phyloP scores from a whole-genome alignment of 2,888 invertebrate species.

The Cryptocephalus moraei region DNA sequence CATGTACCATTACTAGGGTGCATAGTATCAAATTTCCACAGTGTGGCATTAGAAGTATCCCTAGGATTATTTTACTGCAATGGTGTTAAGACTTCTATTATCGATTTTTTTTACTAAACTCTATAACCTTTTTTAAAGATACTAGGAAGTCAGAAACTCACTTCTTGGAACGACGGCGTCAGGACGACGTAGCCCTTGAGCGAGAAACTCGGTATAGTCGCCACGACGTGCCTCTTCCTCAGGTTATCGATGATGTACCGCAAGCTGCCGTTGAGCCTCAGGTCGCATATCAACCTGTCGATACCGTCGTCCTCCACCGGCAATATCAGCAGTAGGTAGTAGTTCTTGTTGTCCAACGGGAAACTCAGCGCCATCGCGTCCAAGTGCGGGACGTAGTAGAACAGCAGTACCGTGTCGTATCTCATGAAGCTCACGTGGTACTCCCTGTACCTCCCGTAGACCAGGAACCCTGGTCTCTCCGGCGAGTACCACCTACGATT shows the following conservation, averaged over 20 bases:
- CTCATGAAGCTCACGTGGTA: conserved; percentile 55
- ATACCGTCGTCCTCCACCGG: conserved; percentile 53
- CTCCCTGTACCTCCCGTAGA: conserved; percentile 41
- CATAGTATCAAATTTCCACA: too few relatives aligned
- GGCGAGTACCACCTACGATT: conserved; percentile 2
- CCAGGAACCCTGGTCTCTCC: conserved; percentile 29
- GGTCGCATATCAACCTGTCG: conserved; percentile 51
- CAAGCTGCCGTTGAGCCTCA: conserved; percentile 52
- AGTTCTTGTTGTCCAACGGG: conserved; percentile 70
- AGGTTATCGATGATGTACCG: conserved; percentile 58
- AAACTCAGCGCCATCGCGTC: conserved; percentile 64
- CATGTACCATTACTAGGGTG: too few relatives aligned
- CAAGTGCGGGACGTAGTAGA: conserved; percentile 60
- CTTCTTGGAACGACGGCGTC: conserved; percentile 73
- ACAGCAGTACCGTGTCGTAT: conserved; percentile 68
- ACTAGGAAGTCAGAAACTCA: conserved; percentile 33
- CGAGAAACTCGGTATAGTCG: conserved; percentile 70
- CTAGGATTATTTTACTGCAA: too few relatives aligned
- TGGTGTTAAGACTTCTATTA: too few relatives aligned
- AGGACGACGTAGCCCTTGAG: conserved; percentile 69
- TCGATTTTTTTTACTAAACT: too few relatives aligned
- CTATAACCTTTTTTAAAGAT: too few relatives aligned
- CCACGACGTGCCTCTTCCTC: conserved; percentile 60
- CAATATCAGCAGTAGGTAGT: conserved; percentile 64
- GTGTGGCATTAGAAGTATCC: too few relatives aligned